Evolutionary conservation across 2,797 vertebrate genomes (phyloP), one percentile per base, ranked within the genome.

Genomic region (Cirrhinus mrigala): DNA sequence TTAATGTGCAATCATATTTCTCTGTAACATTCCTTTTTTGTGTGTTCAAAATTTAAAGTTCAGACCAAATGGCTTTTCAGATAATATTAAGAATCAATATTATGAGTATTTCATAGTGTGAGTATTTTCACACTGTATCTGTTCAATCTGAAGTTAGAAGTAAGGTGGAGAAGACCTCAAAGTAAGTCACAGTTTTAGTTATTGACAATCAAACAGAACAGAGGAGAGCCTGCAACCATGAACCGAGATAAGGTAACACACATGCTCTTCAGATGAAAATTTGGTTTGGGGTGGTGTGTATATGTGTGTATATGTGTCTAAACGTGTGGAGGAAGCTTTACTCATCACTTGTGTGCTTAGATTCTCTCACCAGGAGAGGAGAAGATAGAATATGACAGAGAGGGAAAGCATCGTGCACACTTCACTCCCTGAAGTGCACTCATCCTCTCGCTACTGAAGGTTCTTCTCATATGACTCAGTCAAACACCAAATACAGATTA

Each of bases 401-500:
- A 22, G 54, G 27, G 52, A 58, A 73, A 71, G 54, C n/a, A 29
- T 56, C 2, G 24, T 56, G 52, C 16, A 20, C 68, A 71, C 52
- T 81, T 82, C 56, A 75, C 56, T 46, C 20, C 11, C 69, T 52
- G 56, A 50, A 74, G 70, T 46, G 54, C 68, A 29, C 68, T 82
- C 68, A 82, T 82, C 52, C 33, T 44, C 33, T 71, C 22, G 50
- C 66, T 81, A 54, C 18, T 58, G 33, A 81, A 81, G 29, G n/a
- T n/a, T 74, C 81, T 62, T 83, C 58, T 62, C 56, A 52, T 50
- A 46, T 66, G 46, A 83, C n/a, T 82, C 66, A 56, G 40, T 62
- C 40, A 74, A 73, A 73, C 54, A 64, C 37, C 18, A 60, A 29
- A 62, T 50, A 37, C 12, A 29, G 44, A 66, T 83, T 75, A 83